phyloP scores from a whole-genome alignment of 1,140 invertebrate species.

The Goniozus legneri region DNA sequence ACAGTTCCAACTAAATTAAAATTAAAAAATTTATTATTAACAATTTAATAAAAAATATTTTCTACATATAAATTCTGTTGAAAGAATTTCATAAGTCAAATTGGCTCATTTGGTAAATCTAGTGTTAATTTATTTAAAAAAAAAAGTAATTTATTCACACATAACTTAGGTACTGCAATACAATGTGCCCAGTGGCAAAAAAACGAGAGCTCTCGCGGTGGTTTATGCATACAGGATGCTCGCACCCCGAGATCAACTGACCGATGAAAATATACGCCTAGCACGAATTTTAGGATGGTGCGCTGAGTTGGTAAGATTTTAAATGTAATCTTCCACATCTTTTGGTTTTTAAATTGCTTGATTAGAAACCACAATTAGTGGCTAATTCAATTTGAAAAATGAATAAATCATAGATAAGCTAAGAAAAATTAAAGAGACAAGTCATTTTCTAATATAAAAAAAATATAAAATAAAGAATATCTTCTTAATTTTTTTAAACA shows the following conservation, averaged over 20 bases:
- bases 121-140: no score
- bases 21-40: not conserved
- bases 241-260: conserved; percentile 59
- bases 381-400: no score
- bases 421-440: no score
- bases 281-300: conserved; percentile 91
- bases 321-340: no score
- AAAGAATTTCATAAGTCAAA: no score
- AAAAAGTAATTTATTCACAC: conserved; percentile 28
- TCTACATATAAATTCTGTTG: no score
- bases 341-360: conserved; percentile 26
- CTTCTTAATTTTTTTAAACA: no score
- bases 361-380: no score
- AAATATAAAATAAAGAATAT: no score
- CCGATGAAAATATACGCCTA: conserved; percentile 73
- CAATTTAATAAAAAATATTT: not conserved
- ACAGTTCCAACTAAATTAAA: conserved; percentile 9
- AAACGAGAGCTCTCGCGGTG: conserved; percentile 77
- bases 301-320: conserved; percentile 87
- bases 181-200: conserved; percentile 76
- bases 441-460: no score
- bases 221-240: conserved; percentile 78
- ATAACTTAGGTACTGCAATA: conserved; percentile 76
- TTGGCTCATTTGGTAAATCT: no score
- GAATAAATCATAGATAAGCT: no score